Percentiles rank a stretch among this genome's conserved stretches.
phyloP scores from a whole-genome alignment of 1,140 invertebrate species.

The Tigriopus japonicus region DNA sequence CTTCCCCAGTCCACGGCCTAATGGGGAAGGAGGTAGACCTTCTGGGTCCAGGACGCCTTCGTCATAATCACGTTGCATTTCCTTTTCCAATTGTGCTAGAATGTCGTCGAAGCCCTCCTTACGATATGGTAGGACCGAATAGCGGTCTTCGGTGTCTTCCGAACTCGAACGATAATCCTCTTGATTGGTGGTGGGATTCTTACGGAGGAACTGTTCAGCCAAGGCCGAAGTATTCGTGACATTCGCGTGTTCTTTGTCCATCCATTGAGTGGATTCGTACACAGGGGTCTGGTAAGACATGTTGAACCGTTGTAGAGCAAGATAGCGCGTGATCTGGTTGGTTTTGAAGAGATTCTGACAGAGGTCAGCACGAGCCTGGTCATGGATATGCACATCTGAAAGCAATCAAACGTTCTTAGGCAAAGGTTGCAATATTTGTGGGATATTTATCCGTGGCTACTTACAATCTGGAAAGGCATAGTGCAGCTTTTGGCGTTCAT shows the following conservation, averaged over 20 bases:
- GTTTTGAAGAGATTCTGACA: slow-evolving; percentile 51
- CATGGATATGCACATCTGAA: slow-evolving; percentile 39
- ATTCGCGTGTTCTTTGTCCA: slow-evolving; percentile 23
- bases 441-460: slow-evolving; percentile 9
- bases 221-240: slow-evolving; percentile 28
- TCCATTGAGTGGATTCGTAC: slow-evolving; percentile 23
- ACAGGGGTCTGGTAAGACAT: slow-evolving; percentile 40
- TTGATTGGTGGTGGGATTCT: slow-evolving; percentile 24
- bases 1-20: background rate
- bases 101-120: slow-evolving; percentile 8
- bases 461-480: slow-evolving; percentile 3
- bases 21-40: background rate
- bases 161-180: slow-evolving; percentile 16
- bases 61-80: background rate
- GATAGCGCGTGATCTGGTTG: slow-evolving; percentile 40
- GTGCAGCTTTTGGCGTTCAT: slow-evolving; percentile 14
- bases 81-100: slow-evolving; percentile 1
- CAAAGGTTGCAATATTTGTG: too few relatives aligned
- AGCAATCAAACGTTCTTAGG: slow-evolving; percentile 15
- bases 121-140: background rate
- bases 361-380: slow-evolving; percentile 43
- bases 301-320: slow-evolving; percentile 45
- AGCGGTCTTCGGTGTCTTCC: slow-evolving; percentile 1
- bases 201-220: slow-evolving; percentile 25
- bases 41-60: background rate